These are phyloP conservation scores for Zaprionus tsacasi DNA, from an alignment of 1,140 invertebrate genomes.

Conservation along the genomic window DNA sequence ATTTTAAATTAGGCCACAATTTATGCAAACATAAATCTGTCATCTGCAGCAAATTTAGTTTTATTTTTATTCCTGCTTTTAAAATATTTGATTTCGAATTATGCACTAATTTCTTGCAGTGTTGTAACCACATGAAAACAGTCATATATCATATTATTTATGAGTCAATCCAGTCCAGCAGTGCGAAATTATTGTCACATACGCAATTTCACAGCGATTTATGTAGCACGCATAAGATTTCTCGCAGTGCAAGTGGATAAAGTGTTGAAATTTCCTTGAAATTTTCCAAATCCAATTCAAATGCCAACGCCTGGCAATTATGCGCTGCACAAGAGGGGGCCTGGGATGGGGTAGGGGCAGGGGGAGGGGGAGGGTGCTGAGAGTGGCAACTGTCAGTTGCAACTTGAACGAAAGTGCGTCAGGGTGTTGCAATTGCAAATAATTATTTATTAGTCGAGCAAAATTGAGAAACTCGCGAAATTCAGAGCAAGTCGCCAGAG, in stretches of 20 bases:
- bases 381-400: constrained; percentile 37
- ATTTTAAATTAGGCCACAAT: neutral
- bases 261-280: constrained; percentile 47
- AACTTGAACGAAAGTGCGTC: constrained; percentile 56
- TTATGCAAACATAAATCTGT: neutral
- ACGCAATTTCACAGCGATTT: neutral
- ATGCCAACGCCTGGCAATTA: constrained; percentile 51
- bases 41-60: too few species aligned
- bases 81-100: neutral
- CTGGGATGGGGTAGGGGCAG: neutral
- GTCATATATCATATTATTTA: neutral
- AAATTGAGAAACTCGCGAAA: constrained; percentile 1
- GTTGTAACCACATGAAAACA: neutral
- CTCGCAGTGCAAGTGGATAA: constrained; percentile 21
- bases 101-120: neutral
- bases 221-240: neutral
- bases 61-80: too few species aligned
- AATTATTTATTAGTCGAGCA: constrained; percentile 57
- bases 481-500: neutral
- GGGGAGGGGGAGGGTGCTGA: neutral
- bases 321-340: neutral
- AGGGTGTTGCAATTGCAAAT: constrained; percentile 47
- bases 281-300: constrained; percentile 37
- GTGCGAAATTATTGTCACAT: neutral
- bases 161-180: neutral